These are phyloP conservation scores for Turritopsis dohrnii DNA, from an alignment of 30 jellyfish, hydroid and myxozoan species.

Conservation along the genomic window DNA sequence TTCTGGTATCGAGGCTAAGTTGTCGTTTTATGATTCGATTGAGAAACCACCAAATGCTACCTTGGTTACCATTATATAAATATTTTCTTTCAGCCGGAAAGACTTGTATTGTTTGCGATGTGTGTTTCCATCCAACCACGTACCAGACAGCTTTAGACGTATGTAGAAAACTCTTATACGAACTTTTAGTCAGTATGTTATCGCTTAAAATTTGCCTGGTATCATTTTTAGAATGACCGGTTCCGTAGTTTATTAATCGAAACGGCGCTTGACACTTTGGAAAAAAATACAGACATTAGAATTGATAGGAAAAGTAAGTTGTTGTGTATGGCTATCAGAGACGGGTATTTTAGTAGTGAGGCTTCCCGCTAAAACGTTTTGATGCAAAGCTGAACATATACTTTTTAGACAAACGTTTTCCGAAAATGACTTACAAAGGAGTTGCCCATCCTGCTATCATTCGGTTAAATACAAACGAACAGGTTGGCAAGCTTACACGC, in stretches of 20 bases:
- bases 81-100: slow-evolving; percentile 58
- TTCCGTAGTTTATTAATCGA: slow-evolving; percentile 42
- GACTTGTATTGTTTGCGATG: slow-evolving; percentile 61
- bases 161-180: neutral
- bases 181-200: neutral
- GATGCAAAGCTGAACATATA: neutral
- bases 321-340: neutral
- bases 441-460: slow-evolving; percentile 46
- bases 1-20: neutral
- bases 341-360: too few relatives aligned
- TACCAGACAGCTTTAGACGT: slow-evolving; percentile 49
- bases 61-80: neutral
- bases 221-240: slow-evolving; percentile 34
- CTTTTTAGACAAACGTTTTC: slow-evolving; percentile 45
- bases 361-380: too few relatives aligned
- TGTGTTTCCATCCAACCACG: slow-evolving; percentile 56
- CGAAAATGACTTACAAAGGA: slow-evolving; percentile 80
- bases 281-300: slow-evolving; percentile 28
- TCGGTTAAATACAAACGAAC: slow-evolving; percentile 13
- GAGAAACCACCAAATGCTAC: neutral
- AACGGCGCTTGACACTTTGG: slow-evolving; percentile 55
- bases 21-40: neutral
- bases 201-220: neutral
- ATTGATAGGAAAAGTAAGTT: slow-evolving; percentile 59
- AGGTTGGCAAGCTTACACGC: neutral